Evolutionary conservation across 2,797 vertebrate genomes (phyloP).

Genomic region (Aeoliscus strigatus): DNA sequence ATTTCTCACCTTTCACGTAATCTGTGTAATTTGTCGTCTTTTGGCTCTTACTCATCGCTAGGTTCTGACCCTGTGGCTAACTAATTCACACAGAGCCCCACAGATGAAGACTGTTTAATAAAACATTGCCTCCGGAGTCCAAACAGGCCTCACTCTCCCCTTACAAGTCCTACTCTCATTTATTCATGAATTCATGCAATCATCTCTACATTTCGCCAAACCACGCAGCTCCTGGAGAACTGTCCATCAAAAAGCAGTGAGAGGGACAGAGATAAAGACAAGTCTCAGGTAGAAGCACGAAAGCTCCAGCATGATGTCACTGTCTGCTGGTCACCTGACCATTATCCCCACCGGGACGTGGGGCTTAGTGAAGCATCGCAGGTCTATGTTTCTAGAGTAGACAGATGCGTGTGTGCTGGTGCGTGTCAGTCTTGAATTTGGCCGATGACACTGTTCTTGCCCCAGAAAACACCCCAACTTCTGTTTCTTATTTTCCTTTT

Average conservation of each 20-base stretch:
- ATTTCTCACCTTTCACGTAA: conserved; percentile 13
- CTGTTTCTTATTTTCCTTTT: background rate
- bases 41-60: conserved; percentile 47
- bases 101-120: conserved; percentile 69
- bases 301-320: conserved; percentile 48
- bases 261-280: conserved; percentile 21
- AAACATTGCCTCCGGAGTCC: conserved; percentile 70
- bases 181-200: conserved; percentile 75
- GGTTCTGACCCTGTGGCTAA: conserved; percentile 54
- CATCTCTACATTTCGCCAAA: conserved; percentile 59
- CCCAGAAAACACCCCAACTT: conserved; percentile 33
- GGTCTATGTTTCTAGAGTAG: conserved; percentile 55
- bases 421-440: conserved; percentile 41
- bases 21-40: conserved; percentile 44
- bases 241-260: conserved; percentile 46
- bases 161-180: conserved; percentile 63
- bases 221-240: conserved; percentile 54
- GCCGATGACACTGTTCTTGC: conserved; percentile 44
- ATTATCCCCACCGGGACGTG: conserved; percentile 40
- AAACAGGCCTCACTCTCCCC: conserved; percentile 56
- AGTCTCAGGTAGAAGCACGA: conserved; percentile 12
- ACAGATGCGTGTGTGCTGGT: conserved; percentile 21
- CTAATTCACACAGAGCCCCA: conserved; percentile 51
- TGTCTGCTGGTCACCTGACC: conserved; percentile 47
- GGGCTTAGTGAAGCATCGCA: conserved; percentile 44